Conservation (phyloP, 1,140 invertebrate species). For the Akabosia matsudoensis region DNA sequence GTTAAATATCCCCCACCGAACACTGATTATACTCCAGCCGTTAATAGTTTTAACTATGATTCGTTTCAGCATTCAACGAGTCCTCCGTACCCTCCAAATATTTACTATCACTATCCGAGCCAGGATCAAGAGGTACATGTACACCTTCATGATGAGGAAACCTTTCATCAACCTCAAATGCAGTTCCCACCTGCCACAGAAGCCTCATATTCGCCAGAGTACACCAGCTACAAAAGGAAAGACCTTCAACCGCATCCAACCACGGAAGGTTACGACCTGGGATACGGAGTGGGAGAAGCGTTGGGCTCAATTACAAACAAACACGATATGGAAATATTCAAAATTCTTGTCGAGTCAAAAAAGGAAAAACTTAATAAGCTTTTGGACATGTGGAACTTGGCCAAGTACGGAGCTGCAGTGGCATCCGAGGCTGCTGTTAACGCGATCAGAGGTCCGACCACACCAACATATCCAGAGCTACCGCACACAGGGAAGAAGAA, state of each 20-base stretch:
- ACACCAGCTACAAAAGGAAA: not conserved
- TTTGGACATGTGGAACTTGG: conserved; percentile 26
- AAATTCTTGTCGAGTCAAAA: conserved; percentile 29
- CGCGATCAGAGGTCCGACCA: not conserved
- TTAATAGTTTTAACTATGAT: conserved; percentile 1
- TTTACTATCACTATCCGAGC: not conserved
- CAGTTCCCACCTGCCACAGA: not conserved
- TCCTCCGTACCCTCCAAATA: not conserved
- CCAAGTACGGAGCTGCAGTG: not conserved
- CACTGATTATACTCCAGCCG: too few species aligned
- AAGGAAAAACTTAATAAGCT: conserved; percentile 30
- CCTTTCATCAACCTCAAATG: not conserved
- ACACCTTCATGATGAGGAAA: conserved; percentile 12
- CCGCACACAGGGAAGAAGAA: conserved; percentile 3
- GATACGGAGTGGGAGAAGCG: not conserved
- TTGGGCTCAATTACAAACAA: not conserved
- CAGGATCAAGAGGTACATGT: not conserved
- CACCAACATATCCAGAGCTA: conserved; percentile 1
- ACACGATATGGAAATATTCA: conserved; percentile 27
- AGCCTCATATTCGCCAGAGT: not conserved
- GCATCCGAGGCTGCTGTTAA: not conserved
- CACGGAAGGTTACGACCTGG: not conserved
- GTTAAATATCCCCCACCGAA: too few species aligned
- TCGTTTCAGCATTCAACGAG: not conserved
- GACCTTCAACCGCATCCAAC: not conserved